phyloP scores from a whole-genome alignment of 2,113 vertebrate species.

The Dryoscopus gambensis region DNA sequence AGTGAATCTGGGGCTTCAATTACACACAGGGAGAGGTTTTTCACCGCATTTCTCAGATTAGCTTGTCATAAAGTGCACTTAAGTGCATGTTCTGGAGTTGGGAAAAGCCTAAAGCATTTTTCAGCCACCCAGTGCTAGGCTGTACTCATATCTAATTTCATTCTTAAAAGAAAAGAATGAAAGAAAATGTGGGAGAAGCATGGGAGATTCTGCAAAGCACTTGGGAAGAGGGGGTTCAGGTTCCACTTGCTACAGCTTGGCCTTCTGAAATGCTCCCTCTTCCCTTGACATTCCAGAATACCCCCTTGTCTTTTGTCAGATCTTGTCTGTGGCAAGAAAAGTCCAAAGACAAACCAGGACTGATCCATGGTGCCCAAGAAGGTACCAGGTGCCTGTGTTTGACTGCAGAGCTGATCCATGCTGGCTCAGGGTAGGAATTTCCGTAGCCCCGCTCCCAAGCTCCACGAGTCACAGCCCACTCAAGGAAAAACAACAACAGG shows the following conservation, averaged over 20 bases:
- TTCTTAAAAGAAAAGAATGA: not conserved
- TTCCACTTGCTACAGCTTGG: not conserved
- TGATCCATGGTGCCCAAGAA: accelerated
- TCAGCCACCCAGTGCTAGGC: not conserved
- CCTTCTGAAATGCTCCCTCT: not conserved
- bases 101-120: not conserved
- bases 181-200: not conserved
- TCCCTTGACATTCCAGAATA: not conserved
- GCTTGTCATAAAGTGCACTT: not conserved
- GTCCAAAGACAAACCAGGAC: not conserved
- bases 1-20: not conserved
- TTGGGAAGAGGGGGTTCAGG: accelerated
- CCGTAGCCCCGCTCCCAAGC: accelerated
- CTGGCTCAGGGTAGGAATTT: not conserved
- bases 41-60: not conserved
- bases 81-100: accelerated
- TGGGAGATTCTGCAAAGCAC: not conserved
- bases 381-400: not conserved
- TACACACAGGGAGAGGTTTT: not conserved
- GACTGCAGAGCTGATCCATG: not conserved
- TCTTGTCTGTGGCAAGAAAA: not conserved
- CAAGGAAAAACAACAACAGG: not conserved
- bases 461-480: not conserved
- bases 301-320: not conserved
- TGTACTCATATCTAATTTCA: not conserved